Evolutionary conservation across 2,797 vertebrate species (phyloP).

Genomic region (Setipinna tenuifilis): DNA sequence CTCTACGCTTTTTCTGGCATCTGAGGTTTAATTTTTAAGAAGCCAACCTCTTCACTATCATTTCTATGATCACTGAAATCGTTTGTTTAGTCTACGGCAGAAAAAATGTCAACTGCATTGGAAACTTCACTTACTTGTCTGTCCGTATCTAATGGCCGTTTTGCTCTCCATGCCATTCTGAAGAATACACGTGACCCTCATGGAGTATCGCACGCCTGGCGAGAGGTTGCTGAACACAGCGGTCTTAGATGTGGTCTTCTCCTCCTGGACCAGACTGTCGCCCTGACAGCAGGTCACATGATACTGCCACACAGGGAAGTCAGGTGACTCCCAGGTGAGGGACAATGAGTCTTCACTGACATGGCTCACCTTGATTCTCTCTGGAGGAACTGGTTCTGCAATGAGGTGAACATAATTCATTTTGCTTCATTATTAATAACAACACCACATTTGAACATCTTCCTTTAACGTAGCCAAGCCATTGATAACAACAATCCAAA

Average conservation of each 20-base stretch:
- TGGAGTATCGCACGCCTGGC: slow-evolving; percentile 44
- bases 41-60: too few species aligned
- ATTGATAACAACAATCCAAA: too few species aligned
- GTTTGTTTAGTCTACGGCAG: too few species aligned
- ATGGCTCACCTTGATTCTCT: slow-evolving; percentile 35
- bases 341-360: slow-evolving; percentile 38
- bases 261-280: slow-evolving; percentile 30
- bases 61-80: too few species aligned
- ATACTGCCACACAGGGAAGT: slow-evolving; percentile 21
- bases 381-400: slow-evolving; percentile 48
- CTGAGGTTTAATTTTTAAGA: too few species aligned
- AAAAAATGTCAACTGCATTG: neutral
- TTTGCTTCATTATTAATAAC: neutral
- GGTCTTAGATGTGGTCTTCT: slow-evolving; percentile 31
- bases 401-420: slow-evolving; percentile 20
- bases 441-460: too few species aligned
- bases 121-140: slow-evolving; percentile 50
- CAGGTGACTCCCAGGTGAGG: slow-evolving; percentile 43
- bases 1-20: too few species aligned
- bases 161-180: slow-evolving; percentile 43
- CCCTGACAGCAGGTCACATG: slow-evolving; percentile 39
- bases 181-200: slow-evolving; percentile 37
- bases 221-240: slow-evolving; percentile 32
- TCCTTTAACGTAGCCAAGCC: too few species aligned
- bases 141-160: slow-evolving; percentile 22